These are phyloP conservation scores for Hipposideros larvatus DNA, from an alignment of 2,797 vertebrate species.

Conservation along the genomic window DNA sequence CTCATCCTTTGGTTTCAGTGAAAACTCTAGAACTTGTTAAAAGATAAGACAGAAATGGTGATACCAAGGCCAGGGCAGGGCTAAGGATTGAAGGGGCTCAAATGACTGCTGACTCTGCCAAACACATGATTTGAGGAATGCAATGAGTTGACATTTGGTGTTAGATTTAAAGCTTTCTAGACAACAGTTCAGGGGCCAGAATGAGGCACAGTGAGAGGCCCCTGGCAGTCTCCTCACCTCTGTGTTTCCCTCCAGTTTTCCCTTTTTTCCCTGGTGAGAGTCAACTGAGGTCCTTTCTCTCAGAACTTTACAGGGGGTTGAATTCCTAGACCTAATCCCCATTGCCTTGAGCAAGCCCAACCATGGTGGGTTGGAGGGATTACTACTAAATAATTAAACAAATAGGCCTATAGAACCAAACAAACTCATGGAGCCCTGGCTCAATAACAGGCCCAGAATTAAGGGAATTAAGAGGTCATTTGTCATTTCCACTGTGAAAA, in stretches of 20 bases:
- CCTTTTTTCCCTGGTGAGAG: not conserved
- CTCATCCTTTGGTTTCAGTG: not conserved
- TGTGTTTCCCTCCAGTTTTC: not conserved
- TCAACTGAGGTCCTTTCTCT: not conserved
- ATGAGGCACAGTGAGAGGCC: not conserved
- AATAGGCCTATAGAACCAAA: not conserved
- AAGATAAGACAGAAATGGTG: not conserved
- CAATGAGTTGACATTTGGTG: not conserved
- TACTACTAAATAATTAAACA: conserved; percentile 12
- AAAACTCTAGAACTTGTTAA: conserved; percentile 36
- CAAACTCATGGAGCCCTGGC: not conserved
- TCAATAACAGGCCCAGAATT: not conserved
- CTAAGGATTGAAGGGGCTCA: not conserved
- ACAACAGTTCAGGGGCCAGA: not conserved
- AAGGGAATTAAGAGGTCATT: not conserved
- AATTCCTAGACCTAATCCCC: not conserved
- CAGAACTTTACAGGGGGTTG: not conserved
- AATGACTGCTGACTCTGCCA: not conserved
- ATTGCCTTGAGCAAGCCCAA: not conserved
- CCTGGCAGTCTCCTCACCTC: not conserved
- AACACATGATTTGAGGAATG: not conserved
- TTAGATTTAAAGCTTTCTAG: not conserved
- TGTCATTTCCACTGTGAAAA: not conserved
- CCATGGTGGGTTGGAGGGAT: too few relatives aligned
- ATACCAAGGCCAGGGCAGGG: not conserved